Evolutionary conservation across 37 sponge, comb jelly and placozoan species (phyloP).

Genomic region (Tethya wilhelma): DNA sequence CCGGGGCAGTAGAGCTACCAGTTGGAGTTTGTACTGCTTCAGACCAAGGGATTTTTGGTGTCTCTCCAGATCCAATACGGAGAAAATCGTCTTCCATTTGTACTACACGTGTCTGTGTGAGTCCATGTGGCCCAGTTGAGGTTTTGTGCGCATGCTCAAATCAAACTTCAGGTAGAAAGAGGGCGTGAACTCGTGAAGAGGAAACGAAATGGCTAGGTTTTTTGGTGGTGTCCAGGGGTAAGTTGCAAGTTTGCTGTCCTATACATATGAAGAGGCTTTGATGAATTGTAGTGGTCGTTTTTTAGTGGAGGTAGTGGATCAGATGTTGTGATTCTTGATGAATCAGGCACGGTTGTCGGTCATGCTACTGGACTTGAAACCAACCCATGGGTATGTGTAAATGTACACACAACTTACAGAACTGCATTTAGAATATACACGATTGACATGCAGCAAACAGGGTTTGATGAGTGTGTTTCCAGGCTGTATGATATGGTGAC

Average conservation of each 20-base stretch:
- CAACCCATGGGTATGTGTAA: conserved; percentile 63
- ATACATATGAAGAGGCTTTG: not conserved
- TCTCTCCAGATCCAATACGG: too few species aligned
- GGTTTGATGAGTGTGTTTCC: conserved; percentile 67
- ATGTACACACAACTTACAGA: not conserved
- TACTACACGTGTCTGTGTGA: too few species aligned
- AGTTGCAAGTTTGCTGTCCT: not conserved
- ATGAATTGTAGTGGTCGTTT: too few species aligned
- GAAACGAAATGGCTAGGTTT: not conserved
- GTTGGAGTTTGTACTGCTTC: not conserved
- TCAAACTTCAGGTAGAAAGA: not conserved
- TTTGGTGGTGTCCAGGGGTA: conserved; percentile 66
- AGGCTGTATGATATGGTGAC: conserved; percentile 53
- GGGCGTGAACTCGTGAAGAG: too few species aligned
- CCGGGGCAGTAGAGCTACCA: conserved; percentile 8
- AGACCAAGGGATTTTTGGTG: conserved; percentile 27
- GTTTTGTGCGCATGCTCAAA: conserved; percentile 10
- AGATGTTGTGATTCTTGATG: conserved; percentile 50
- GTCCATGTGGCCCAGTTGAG: too few species aligned
- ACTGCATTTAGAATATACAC: not conserved
- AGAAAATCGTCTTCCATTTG: too few species aligned
- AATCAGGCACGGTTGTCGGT: conserved; percentile 43
- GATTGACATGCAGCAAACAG: conserved; percentile 49
- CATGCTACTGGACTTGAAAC: conserved; percentile 42
- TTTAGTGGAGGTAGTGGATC: conserved; percentile 65